A percentile compares a stretch with the other conserved stretches of the same genome.
Evolutionary conservation across 2,113 vertebrate genomes (phyloP).

Genomic region (Syngnathoides biaculeatus): DNA sequence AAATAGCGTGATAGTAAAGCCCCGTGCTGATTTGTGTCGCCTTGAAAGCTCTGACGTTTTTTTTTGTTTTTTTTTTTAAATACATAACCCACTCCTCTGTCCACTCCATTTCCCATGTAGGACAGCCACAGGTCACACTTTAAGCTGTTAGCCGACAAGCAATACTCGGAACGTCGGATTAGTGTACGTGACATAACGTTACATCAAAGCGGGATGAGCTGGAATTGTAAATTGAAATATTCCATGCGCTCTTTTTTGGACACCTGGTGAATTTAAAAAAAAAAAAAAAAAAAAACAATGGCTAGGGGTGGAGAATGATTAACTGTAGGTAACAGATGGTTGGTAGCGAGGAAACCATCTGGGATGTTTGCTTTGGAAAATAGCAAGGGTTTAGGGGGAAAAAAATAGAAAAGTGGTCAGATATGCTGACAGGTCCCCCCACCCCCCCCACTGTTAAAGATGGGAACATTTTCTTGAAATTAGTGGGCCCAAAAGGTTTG

Average conservation of each 20-base stretch:
- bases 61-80: neutral
- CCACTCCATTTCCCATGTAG: conserved; percentile 10
- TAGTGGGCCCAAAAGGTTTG: no score
- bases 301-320: conserved; percentile 3
- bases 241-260: neutral
- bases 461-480: no score
- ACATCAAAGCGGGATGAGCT: conserved; percentile 29
- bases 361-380: conserved; percentile 3
- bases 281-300: neutral
- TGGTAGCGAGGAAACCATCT: neutral
- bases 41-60: neutral
- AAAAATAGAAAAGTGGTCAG: neutral
- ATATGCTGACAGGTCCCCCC: neutral
- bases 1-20: no score
- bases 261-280: neutral
- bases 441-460: no score
- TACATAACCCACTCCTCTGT: conserved; percentile 2
- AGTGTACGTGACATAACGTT: conserved; percentile 56
- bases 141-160: conserved; percentile 49
- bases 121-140: conserved; percentile 25
- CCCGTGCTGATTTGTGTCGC: neutral
- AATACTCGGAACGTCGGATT: conserved; percentile 53
- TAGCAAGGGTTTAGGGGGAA: neutral
- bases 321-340: conserved; percentile 1
- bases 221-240: conserved; percentile 8